These are phyloP conservation scores for Bos taurus DNA, from an alignment of 2,113 vertebrate species.

Conservation along the genomic window DNA sequence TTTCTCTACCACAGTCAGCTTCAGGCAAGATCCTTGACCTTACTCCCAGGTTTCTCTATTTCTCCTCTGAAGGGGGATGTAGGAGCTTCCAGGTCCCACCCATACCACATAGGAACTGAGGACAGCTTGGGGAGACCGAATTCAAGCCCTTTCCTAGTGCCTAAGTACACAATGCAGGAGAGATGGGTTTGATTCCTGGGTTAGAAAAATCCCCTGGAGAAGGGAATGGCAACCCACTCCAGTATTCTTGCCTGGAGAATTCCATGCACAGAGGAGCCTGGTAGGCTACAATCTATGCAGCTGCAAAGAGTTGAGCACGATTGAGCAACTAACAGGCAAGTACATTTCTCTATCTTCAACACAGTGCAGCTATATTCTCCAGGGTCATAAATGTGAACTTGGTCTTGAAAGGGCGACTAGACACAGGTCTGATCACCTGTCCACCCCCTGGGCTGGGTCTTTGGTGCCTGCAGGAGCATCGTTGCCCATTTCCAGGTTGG, in stretches of 20 bases:
- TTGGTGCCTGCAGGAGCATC: not conserved
- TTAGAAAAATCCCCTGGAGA: not conserved
- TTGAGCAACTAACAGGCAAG: not conserved
- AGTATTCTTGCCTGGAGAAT: not conserved
- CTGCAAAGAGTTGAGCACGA: not conserved
- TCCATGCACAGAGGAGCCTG: not conserved
- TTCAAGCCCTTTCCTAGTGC: not conserved
- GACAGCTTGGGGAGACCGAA: not conserved
- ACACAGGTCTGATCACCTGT: accelerated
- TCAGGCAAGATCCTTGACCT: not conserved
- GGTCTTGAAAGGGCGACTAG: not conserved
- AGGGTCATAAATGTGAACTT: not conserved
- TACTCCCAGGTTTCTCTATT: not conserved
- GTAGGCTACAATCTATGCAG: not conserved
- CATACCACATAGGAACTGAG: not conserved
- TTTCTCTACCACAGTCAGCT: not conserved
- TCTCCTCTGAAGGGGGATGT: not conserved
- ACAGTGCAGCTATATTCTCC: not conserved
- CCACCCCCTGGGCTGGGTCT: too few species aligned
- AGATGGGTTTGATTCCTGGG: not conserved
- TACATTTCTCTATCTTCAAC: not conserved
- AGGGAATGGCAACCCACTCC: not conserved
- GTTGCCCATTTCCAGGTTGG: not conserved
- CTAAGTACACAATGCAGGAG: not conserved
- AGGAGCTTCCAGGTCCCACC: not conserved